Conservation (phyloP, 2,888 invertebrate genomes). For the Drepanosiphum platanoidis region DNA sequence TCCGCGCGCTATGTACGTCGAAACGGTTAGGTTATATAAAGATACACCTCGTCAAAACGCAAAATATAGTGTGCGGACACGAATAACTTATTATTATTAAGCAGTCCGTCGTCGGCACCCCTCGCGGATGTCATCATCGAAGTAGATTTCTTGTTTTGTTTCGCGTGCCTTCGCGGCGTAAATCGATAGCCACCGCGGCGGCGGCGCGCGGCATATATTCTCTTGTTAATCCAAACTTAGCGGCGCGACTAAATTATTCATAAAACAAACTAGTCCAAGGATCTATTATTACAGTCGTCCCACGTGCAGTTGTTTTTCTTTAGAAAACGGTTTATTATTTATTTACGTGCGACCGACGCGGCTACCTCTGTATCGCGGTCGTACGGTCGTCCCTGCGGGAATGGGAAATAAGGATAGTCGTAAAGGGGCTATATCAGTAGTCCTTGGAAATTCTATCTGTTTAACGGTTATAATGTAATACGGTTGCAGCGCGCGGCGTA, state of each 20-base stretch:
- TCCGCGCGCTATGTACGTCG: no score
- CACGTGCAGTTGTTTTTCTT: background rate
- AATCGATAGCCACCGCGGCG: background rate
- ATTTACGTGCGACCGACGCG: background rate
- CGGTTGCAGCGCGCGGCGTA: background rate
- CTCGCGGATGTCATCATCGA: background rate
- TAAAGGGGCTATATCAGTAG: background rate
- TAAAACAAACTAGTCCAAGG: background rate
- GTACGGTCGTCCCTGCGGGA: slow-evolving; percentile 9
- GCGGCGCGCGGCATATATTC: background rate
- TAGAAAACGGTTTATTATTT: background rate
- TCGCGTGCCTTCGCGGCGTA: background rate
- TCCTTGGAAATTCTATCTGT: background rate
- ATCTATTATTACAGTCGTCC: slow-evolving; percentile 23
- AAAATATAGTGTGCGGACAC: background rate
- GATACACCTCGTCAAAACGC: no score
- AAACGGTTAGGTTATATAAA: no score
- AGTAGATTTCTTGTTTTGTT: background rate
- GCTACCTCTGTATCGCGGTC: background rate
- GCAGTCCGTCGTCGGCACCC: background rate
- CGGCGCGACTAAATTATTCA: slow-evolving; percentile 39
- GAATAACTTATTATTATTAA: background rate
- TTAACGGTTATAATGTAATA: background rate
- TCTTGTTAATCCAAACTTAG: slow-evolving; percentile 5
- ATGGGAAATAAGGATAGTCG: background rate